Conservation (phyloP, 2,888 invertebrate genomes). For the Leptinotarsa peninsularis region DNA sequence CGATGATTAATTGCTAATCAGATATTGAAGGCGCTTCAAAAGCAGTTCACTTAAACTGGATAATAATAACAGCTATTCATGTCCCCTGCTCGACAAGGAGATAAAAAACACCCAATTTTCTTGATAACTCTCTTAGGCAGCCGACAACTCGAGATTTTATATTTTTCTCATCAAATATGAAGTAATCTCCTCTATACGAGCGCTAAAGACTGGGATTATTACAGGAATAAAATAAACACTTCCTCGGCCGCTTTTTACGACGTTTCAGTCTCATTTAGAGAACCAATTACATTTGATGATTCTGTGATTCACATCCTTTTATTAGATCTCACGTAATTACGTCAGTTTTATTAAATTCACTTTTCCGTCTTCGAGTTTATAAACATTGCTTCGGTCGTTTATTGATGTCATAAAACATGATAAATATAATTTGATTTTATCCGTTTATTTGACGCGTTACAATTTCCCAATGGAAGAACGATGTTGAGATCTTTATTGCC, state of each 20-base stretch:
- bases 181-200: slow-evolving; percentile 28
- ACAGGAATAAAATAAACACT: slow-evolving; percentile 64
- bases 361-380: slow-evolving; percentile 38
- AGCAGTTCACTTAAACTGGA: too few relatives aligned
- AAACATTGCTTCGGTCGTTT: slow-evolving; percentile 40
- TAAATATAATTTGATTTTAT: slow-evolving; percentile 63
- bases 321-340: slow-evolving; percentile 45
- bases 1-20: too few relatives aligned
- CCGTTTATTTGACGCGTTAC: slow-evolving; percentile 56
- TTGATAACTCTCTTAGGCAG: background rate
- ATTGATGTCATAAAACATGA: slow-evolving; percentile 52
- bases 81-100: background rate
- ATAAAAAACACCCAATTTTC: background rate
- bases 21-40: too few relatives aligned
- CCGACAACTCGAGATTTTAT: slow-evolving; percentile 18
- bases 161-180: slow-evolving; percentile 29
- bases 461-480: slow-evolving; percentile 21
- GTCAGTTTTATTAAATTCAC: slow-evolving; percentile 46
- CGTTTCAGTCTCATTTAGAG: slow-evolving; percentile 58
- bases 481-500: slow-evolving; percentile 21
- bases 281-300: slow-evolving; percentile 65
- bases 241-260: slow-evolving; percentile 59
- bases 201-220: slow-evolving; percentile 51
- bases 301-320: slow-evolving; percentile 63
- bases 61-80: too few relatives aligned